Evolutionary conservation across 2,797 vertebrate genomes (phyloP).

Genomic region (Cetoscarus ocellatus): DNA sequence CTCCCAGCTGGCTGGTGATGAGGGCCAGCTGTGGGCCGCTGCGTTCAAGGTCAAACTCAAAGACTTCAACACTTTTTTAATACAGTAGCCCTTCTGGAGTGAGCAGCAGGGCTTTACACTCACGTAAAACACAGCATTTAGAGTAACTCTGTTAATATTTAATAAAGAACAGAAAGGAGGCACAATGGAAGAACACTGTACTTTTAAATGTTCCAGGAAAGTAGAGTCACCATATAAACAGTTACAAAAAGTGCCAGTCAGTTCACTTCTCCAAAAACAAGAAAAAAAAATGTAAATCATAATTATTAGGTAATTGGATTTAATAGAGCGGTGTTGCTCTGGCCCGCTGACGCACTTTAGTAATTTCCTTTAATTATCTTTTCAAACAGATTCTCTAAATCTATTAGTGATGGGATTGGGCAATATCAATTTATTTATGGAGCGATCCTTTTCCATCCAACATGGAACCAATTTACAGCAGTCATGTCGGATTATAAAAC

Average conservation of each 20-base stretch:
- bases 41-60: conserved; percentile 76
- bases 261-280: conserved; percentile 42
- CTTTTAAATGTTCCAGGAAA: conserved; percentile 74
- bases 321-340: conserved; percentile 68
- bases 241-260: conserved; percentile 42
- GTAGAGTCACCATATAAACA: conserved; percentile 62
- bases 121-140: conserved; percentile 67
- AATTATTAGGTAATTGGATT: conserved; percentile 78
- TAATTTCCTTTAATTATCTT: conserved; percentile 70
- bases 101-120: conserved; percentile 54
- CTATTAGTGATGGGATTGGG: conserved; percentile 60
- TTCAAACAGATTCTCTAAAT: conserved; percentile 60
- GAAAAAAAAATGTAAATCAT: conserved; percentile 58
- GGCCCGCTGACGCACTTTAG: conserved; percentile 54
- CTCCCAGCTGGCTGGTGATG: conserved; percentile 81
- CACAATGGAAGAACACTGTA: conserved; percentile 57
- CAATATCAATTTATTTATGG: conserved; percentile 65
- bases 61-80: conserved; percentile 79
- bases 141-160: conserved; percentile 78
- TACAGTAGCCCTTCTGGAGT: conserved; percentile 78
- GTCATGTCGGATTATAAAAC: conserved; percentile 71
- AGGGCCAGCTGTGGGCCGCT: conserved; percentile 79
- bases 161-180: conserved; percentile 67
- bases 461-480: conserved; percentile 75
- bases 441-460: conserved; percentile 67